phyloP scores from a whole-genome alignment of 2,797 vertebrate genomes.

The Xenopus petersii region DNA sequence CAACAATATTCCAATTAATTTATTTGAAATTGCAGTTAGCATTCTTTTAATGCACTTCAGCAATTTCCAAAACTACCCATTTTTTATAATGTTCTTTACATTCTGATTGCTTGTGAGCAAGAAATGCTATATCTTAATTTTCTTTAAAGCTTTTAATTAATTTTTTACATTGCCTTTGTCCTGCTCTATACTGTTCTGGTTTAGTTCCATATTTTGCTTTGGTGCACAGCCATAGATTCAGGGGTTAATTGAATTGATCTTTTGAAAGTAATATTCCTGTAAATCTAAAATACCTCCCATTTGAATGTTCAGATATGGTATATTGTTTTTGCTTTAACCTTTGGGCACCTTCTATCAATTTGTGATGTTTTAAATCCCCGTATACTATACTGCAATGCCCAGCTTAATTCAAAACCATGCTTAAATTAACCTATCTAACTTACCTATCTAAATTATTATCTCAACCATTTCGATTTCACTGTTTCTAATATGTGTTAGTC shows the following conservation, averaged over 20 bases:
- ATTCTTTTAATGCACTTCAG: constrained; percentile 8
- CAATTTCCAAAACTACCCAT: background rate
- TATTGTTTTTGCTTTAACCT: constrained; percentile 25
- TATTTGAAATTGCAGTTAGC: background rate
- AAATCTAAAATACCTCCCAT: constrained; percentile 11
- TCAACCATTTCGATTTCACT: background rate
- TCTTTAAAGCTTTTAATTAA: constrained; percentile 18
- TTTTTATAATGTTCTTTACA: background rate
- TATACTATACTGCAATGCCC: background rate
- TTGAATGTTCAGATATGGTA: constrained; percentile 4
- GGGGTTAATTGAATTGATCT: constrained; percentile 35
- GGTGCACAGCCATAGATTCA: background rate
- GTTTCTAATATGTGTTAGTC: background rate
- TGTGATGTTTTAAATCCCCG: constrained; percentile 1
- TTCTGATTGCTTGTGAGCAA: constrained; percentile 3
- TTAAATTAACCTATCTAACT: constrained; percentile 2
- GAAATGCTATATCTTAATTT: constrained; percentile 9
- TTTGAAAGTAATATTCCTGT: constrained; percentile 21
- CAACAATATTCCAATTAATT: too few relatives aligned
- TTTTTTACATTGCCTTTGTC: background rate
- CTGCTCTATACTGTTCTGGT: constrained; percentile 1
- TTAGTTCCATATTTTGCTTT: constrained; percentile 12
- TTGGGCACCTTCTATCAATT: background rate
- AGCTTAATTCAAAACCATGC: constrained; percentile 5
- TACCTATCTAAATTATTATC: background rate